Percentiles rank a stretch among this genome's conserved stretches.
These are phyloP conservation scores for Drosophila leonis DNA, from an alignment of 2,888 invertebrate species.

Conservation along the genomic window DNA sequence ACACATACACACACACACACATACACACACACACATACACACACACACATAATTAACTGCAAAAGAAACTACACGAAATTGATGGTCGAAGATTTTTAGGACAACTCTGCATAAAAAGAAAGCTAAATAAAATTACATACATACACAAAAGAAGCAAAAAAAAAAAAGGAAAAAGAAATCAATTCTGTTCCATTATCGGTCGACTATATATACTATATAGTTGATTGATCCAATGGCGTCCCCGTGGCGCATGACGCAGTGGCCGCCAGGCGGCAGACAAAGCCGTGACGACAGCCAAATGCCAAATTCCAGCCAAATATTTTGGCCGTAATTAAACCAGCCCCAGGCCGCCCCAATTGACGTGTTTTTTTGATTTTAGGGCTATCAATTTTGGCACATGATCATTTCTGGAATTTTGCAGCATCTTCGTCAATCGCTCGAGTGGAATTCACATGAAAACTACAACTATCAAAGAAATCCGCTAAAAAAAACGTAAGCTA, in stretches of 20 bases:
- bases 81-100: conserved; percentile 48
- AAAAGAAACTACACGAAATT: conserved; percentile 46
- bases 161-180: not conserved
- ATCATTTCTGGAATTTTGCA: conserved; percentile 57
- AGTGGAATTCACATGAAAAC: conserved; percentile 51
- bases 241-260: conserved; percentile 71
- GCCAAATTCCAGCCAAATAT: conserved; percentile 65
- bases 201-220: conserved; percentile 5
- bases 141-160: conserved; percentile 14
- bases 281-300: conserved; percentile 76
- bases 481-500: not conserved
- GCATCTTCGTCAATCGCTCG: conserved; percentile 32
- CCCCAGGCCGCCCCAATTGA: conserved; percentile 61
- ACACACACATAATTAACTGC: conserved; percentile 31
- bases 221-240: conserved; percentile 63
- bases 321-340: conserved; percentile 42
- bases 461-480: conserved; percentile 19
- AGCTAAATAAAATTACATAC: conserved; percentile 50
- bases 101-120: conserved; percentile 60
- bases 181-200: conserved; percentile 7
- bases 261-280: conserved; percentile 37
- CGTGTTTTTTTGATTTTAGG: conserved; percentile 42
- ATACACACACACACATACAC: conserved; percentile 11
- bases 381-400: conserved; percentile 47
- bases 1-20: not conserved